Percentiles rank a stretch among this genome's conserved stretches.
Evolutionary conservation across 2,113 vertebrate species (phyloP).

Genomic region (Galeopterus variegatus): DNA sequence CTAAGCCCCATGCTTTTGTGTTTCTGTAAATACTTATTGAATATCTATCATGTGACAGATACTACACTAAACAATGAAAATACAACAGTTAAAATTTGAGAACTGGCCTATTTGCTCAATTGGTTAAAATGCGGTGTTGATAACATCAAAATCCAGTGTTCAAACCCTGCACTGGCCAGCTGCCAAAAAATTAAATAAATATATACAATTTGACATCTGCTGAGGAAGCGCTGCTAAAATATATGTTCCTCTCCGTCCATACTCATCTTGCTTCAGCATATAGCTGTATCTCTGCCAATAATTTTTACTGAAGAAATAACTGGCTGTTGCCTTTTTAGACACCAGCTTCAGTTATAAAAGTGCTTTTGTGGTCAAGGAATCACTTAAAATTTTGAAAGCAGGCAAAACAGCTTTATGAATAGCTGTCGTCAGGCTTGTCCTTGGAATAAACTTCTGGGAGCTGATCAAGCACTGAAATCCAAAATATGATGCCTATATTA

Average conservation of each 20-base stretch:
- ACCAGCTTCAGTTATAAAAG: constrained; percentile 31
- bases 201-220: not conserved
- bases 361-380: constrained; percentile 2
- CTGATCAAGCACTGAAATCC: constrained; percentile 31
- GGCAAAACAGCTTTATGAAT: constrained; percentile 43
- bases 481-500: not conserved
- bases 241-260: not conserved
- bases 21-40: not conserved
- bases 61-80: not conserved
- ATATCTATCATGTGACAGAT: not conserved
- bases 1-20: not conserved
- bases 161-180: no score
- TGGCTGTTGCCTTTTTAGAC: constrained; percentile 28
- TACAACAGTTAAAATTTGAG: not conserved
- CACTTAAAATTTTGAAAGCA: constrained; percentile 59
- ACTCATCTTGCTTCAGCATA: not conserved
- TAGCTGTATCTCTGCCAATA: not conserved
- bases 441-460: constrained; percentile 31
- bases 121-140: no score
- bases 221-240: constrained; percentile 17
- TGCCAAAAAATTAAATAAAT: no score
- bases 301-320: constrained; percentile 59
- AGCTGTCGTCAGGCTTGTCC: not conserved
- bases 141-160: no score
- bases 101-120: no score